Conservation (phyloP, 2,113 vertebrate species). For the Leiothrix lutea region DNA sequence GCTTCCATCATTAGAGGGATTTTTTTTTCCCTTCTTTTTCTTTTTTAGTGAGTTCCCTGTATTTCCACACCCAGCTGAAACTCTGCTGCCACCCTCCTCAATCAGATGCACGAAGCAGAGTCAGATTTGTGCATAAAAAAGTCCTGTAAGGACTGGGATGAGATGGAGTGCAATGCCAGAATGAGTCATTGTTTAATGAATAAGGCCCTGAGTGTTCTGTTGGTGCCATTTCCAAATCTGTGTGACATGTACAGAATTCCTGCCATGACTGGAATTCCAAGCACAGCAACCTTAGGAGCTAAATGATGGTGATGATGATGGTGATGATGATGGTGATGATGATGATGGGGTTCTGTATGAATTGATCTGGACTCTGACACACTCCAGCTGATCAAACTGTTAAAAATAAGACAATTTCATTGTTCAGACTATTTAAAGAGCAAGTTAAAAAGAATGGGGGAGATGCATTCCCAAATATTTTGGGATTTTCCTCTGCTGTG, state of each 20-base stretch:
- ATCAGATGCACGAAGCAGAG: neutral
- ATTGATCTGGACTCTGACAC: neutral
- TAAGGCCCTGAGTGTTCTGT: conserved; percentile 67
- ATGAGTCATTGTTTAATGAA: conserved; percentile 70
- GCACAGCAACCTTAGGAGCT: conserved; percentile 27
- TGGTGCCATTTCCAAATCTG: conserved; percentile 52
- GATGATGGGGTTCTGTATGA: neutral
- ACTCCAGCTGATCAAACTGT: conserved; percentile 28
- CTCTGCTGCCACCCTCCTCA: neutral
- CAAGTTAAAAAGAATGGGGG: too few species aligned
- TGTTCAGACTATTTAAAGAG: neutral
- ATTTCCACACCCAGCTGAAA: neutral
- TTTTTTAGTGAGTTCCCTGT: neutral
- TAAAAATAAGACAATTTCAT: neutral
- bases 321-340: neutral
- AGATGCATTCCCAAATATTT: too few species aligned
- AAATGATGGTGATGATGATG: neutral
- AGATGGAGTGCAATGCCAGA: conserved; percentile 51
- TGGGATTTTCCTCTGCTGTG: too few species aligned
- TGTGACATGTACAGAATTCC: conserved; percentile 65
- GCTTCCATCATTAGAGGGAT: neutral
- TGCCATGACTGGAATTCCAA: conserved; percentile 64
- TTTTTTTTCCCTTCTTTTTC: neutral
- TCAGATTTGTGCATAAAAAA: conserved; percentile 19
- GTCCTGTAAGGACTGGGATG: conserved; percentile 43